These are phyloP conservation scores for Chitala chitala DNA, from an alignment of 2,113 vertebrate species.

Conservation along the genomic window DNA sequence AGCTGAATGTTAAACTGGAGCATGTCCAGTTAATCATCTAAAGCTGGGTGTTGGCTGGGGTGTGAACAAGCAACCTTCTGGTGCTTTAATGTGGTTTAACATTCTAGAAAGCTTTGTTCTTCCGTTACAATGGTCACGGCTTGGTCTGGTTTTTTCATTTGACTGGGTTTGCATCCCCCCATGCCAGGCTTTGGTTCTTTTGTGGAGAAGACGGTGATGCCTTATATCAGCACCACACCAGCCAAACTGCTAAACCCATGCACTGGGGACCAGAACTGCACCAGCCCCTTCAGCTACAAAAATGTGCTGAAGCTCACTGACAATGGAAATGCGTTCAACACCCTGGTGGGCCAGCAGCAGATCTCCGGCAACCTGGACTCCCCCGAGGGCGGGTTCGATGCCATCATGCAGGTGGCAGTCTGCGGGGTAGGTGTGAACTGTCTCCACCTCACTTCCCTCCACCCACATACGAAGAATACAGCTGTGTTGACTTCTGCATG, in stretches of 20 bases:
- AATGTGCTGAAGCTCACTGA: constrained; percentile 88
- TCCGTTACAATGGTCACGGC: not conserved
- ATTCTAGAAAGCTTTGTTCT: too few species aligned
- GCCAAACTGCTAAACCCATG: constrained; percentile 90
- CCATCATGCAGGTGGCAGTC: constrained; percentile 98
- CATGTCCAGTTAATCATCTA: too few species aligned
- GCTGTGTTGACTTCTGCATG: too few species aligned
- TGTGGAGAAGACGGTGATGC: constrained; percentile 98
- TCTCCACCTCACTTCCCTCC: too few species aligned
- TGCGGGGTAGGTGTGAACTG: constrained; percentile 80
- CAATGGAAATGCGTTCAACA: constrained; percentile 77
- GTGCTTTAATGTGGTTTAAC: too few species aligned
- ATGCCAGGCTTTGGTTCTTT: constrained; percentile 89
- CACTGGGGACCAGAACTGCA: constrained; percentile 86
- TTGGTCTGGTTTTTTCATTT: not conserved
- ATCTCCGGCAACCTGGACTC: constrained; percentile 98
- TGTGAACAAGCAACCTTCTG: too few species aligned
- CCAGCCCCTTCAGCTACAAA: constrained; percentile 97
- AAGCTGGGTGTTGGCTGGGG: too few species aligned
- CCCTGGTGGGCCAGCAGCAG: constrained; percentile 87
- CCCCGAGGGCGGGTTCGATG: constrained; percentile 95
- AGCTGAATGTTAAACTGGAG: too few species aligned
- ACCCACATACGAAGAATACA: too few species aligned
- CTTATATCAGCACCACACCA: constrained; percentile 94
- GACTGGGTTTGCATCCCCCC: not conserved